A percentile compares a stretch with the other conserved stretches of the same genome.
Conservation (phyloP, 2,113 vertebrate species). For the Podarcis raffonei region DNA sequence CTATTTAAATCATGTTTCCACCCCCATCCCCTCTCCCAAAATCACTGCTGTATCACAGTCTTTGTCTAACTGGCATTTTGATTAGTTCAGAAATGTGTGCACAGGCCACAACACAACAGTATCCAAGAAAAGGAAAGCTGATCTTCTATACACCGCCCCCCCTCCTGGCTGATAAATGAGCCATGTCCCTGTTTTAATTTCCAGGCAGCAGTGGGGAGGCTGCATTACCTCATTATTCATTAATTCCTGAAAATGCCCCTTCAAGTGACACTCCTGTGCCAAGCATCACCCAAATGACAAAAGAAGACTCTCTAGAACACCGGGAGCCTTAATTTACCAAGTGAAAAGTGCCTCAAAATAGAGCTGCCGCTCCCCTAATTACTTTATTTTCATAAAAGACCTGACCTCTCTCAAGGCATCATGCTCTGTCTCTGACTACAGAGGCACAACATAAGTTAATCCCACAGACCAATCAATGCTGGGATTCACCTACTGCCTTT, state of each 20-base stretch:
- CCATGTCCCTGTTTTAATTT: conserved; percentile 45
- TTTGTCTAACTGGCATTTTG: not conserved
- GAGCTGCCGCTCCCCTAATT: conserved; percentile 7
- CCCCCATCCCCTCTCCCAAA: not conserved
- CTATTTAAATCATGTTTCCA: not conserved
- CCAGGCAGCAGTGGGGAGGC: conserved; percentile 55
- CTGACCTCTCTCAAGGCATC: not conserved
- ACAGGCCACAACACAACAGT: accelerated
- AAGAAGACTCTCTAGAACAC: conserved; percentile 22
- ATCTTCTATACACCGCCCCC: conserved; percentile 14
- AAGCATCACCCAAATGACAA: conserved; percentile 22
- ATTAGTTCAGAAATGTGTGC: not conserved
- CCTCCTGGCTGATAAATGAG: conserved; percentile 23
- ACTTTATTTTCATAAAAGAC: not conserved
- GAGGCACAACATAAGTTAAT: accelerated
- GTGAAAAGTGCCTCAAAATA: conserved; percentile 38
- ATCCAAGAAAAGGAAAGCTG: not conserved
- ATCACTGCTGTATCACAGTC: accelerated
- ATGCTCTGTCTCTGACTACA: not conserved
- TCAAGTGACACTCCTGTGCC: conserved; percentile 37
- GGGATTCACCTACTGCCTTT: not conserved
- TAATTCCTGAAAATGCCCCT: conserved; percentile 49
- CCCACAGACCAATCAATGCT: not conserved
- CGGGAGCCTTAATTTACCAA: conserved; percentile 52
- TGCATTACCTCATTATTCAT: conserved; percentile 48